Evolutionary conservation across 2,797 vertebrate genomes (phyloP), one percentile per base, ranked within the genome.

Genomic region (Echeneis naucrates): DNA sequence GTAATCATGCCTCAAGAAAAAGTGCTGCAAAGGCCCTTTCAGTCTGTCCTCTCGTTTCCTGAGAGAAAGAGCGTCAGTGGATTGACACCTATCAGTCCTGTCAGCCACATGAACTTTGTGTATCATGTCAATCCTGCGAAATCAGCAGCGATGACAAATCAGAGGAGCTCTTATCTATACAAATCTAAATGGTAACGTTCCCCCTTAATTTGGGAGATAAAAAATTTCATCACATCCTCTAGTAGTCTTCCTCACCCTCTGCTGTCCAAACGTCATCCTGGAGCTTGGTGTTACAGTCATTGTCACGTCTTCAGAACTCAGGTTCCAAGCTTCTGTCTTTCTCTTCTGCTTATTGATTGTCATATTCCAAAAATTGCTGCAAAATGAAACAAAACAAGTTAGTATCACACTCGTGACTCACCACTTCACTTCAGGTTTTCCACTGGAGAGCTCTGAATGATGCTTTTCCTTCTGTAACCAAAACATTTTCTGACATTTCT

Each of bases 401-500:
- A 3, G 12, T 75, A 54, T 50, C 23, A 71, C 32, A 54, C 32
- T 23, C 57, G 47, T 54, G 45, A 50, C 13, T 26, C 45, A 24
- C 40, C 50, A 64, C 33, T 51, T 58, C 5, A 38, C 58, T 24
- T 64, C 47, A 61, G 6, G 42, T 50, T 72, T 73, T 84, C 60
- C 38, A 21, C 52, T 69, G 56, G n/a, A 75, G 66, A 67, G 4
- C 50, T 44, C 14, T 24, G 17, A 53, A 32, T 30, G 10, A 8
- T 42, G 14, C 23, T 61, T 77, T 56, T 80, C 27, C 44, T 10
- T 44, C 23, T 55, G 27, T 58, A 45, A 12, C 23, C 74, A 67
- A 73, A 70, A 50, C 33, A 67, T 58, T 72, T 19, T 55, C n/a
- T 37, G 2, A 56, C 33, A 66, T 77, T 58, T 68, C 30, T 58